Evolutionary conservation across 2,888 invertebrate species (phyloP).

Genomic region (Candidula unifasciata): DNA sequence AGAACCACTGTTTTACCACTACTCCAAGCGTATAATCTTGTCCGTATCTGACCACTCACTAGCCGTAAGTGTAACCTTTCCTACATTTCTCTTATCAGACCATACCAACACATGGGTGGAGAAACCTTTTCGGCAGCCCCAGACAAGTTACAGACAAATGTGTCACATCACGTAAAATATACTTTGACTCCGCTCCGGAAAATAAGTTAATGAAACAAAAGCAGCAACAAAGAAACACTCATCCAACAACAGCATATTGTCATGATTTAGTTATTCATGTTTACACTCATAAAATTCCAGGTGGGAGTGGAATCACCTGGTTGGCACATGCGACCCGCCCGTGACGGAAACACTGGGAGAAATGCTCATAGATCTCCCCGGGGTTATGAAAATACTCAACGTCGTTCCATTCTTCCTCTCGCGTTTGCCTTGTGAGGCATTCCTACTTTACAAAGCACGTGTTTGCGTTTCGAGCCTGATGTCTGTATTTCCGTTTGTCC

Average conservation of each 20-base stretch:
- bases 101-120: not conserved
- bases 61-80: too few species aligned
- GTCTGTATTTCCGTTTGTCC: not conserved
- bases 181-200: not conserved
- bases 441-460: not conserved
- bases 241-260: not conserved
- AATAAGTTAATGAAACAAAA: not conserved
- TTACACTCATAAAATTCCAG: not conserved
- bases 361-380: not conserved
- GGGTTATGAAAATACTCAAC: conserved; percentile 7
- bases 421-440: not conserved
- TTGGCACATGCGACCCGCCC: not conserved
- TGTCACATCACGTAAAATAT: not conserved
- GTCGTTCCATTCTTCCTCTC: conserved; percentile 3
- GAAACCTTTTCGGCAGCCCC: not conserved
- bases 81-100: not conserved
- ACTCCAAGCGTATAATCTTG: too few species aligned
- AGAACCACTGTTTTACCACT: too few species aligned
- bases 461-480: not conserved
- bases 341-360: not conserved
- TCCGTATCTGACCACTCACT: too few species aligned
- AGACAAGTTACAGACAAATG: not conserved
- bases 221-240: conserved; percentile 23
- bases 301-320: not conserved
- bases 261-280: not conserved